Evolutionary conservation across 2,888 invertebrate genomes (phyloP).

Genomic region (Hedychridium roseum): DNA sequence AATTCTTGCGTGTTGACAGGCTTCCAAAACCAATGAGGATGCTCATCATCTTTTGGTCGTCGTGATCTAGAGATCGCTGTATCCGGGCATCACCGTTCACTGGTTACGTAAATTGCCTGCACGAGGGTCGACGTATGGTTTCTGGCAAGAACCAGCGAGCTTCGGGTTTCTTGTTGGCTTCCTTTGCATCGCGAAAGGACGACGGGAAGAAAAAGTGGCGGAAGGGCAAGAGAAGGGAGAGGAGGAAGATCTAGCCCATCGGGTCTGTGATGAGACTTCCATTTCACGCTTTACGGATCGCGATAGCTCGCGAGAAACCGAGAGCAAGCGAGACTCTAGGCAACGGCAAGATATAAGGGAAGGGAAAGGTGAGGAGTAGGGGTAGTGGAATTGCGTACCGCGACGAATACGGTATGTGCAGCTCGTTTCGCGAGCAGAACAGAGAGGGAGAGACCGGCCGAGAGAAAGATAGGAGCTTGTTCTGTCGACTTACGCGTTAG

Average conservation of each 20-base stretch:
- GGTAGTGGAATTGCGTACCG: slow-evolving; percentile 4
- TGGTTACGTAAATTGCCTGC: slow-evolving; percentile 37
- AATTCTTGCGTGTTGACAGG: too few relatives aligned
- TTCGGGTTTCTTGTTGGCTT: neutral
- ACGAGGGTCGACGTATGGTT: slow-evolving; percentile 25
- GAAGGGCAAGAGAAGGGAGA: too few relatives aligned
- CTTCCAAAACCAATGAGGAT: too few relatives aligned
- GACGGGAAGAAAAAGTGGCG: too few relatives aligned
- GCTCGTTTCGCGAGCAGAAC: neutral
- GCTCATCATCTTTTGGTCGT: too few relatives aligned
- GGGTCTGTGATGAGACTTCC: slow-evolving; percentile 38
- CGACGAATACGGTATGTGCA: neutral
- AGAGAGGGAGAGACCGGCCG: slow-evolving; percentile 6
- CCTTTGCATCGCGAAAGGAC: too few relatives aligned
- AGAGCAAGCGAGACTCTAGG: slow-evolving; percentile 8
- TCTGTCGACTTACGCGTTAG: slow-evolving; percentile 64
- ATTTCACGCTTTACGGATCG: slow-evolving; percentile 50
- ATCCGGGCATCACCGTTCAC: slow-evolving; percentile 22
- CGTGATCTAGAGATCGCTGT: too few relatives aligned
- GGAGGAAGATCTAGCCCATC: too few relatives aligned
- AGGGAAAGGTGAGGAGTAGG: neutral
- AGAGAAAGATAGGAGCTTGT: slow-evolving; percentile 4
- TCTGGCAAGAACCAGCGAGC: slow-evolving; percentile 4
- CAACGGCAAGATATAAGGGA: neutral
- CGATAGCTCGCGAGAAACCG: slow-evolving; percentile 27